A percentile compares a stretch with the other conserved stretches of the same genome.
Conservation (phyloP, 2,888 invertebrate species). For the Aethes cnicana region DNA sequence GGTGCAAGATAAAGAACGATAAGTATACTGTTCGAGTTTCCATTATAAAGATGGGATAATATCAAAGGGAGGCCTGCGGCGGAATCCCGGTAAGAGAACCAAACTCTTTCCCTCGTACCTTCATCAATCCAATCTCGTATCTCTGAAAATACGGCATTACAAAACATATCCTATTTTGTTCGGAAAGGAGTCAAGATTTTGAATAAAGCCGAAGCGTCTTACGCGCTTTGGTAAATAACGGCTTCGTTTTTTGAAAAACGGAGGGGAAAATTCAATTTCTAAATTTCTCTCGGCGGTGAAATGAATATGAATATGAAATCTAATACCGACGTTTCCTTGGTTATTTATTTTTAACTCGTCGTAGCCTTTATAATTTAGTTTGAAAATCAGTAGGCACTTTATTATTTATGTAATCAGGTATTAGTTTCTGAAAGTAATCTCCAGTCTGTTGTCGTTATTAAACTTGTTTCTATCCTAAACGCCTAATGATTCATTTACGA, state of each 20-base stretch:
- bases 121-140: background rate
- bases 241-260: background rate
- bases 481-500: no score
- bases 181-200: background rate
- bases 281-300: background rate
- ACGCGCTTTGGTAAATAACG: background rate
- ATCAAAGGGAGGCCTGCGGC: conserved; percentile 9
- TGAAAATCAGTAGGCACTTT: no score
- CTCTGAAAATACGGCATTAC: background rate
- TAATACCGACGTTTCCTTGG: no score
- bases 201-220: background rate
- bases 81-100: background rate
- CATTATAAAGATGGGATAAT: conserved; percentile 21
- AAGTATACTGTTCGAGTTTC: conserved; percentile 3
- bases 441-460: no score
- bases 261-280: background rate
- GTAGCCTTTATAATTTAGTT: no score
- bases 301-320: background rate
- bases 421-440: no score
- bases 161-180: background rate
- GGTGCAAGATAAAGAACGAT: background rate
- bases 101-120: background rate
- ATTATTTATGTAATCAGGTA: no score
- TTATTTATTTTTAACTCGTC: no score
- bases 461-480: no score